These are phyloP conservation scores for Malaclemys terrapin DNA, from an alignment of 2,113 vertebrate species.

Conservation along the genomic window DNA sequence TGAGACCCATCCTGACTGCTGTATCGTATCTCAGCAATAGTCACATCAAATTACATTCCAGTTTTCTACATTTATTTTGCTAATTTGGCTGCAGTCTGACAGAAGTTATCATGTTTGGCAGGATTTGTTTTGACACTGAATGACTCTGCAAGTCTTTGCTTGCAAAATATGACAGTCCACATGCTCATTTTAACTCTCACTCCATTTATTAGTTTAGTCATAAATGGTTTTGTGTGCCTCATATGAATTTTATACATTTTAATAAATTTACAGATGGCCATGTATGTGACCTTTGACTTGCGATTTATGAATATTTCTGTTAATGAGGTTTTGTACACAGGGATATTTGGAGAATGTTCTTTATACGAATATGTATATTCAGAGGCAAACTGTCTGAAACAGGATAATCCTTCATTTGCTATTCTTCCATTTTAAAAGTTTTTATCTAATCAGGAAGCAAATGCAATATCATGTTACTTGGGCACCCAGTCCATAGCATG, in stretches of 20 bases:
- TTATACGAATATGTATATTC: neutral
- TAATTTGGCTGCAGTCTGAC: constrained; percentile 70
- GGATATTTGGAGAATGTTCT: constrained; percentile 26
- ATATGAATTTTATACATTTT: constrained; percentile 26
- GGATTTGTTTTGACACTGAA: constrained; percentile 71
- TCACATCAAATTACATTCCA: constrained; percentile 59
- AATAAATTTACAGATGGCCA: neutral
- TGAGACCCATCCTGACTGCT: constrained; percentile 29
- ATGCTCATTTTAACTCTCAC: constrained; percentile 61
- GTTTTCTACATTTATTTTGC: constrained; percentile 64
- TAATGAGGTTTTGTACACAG: neutral
- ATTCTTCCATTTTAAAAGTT: constrained; percentile 30
- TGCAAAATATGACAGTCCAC: constrained; percentile 66
- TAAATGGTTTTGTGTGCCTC: neutral
- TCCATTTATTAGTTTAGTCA: constrained; percentile 50
- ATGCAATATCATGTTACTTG: neutral
- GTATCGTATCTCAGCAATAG: constrained; percentile 54
- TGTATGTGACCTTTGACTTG: neutral
- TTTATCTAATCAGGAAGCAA: constrained; percentile 28
- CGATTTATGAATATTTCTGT: neutral
- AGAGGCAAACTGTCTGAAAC: constrained; percentile 20
- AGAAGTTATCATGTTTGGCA: constrained; percentile 62
- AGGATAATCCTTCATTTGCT: constrained; percentile 9
- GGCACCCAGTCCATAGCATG: neutral
- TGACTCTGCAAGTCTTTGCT: constrained; percentile 65